Conservation (phyloP, 2,888 invertebrate genomes). For the Sacculina carcini region DNA sequence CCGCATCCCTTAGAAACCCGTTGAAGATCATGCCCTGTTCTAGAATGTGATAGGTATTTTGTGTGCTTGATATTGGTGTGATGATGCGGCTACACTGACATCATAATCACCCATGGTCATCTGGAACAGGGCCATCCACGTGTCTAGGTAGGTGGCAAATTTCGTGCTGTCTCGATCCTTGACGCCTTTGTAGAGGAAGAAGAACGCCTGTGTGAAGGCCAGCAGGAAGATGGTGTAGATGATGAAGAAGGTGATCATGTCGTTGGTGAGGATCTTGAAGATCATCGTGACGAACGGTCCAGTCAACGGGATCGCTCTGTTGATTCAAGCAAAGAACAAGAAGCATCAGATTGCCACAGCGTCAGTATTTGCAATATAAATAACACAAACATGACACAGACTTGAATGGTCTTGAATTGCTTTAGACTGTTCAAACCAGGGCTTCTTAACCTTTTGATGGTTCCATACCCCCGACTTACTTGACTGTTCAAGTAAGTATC, state of each 20-base stretch:
- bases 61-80: background rate
- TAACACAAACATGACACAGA: no score
- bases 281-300: constrained; percentile 99
- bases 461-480: no score
- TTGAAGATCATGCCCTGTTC: background rate
- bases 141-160: constrained; percentile 59
- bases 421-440: no score
- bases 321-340: background rate
- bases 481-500: no score
- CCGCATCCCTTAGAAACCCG: background rate
- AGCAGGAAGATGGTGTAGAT: constrained; percentile 83
- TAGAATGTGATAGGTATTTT: background rate
- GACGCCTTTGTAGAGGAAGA: constrained; percentile 73
- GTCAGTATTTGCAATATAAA: background rate
- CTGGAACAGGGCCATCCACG: constrained; percentile 94
- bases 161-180: constrained; percentile 52
- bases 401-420: no score
- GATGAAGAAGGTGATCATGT: constrained; percentile 93
- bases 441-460: no score
- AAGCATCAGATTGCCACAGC: background rate
- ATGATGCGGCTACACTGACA: constrained; percentile 32
- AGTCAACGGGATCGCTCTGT: constrained; percentile 68
- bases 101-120: constrained; percentile 94
- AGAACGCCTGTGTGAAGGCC: constrained; percentile 86
- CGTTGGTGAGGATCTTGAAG: constrained; percentile 94